A percentile compares a stretch with the other conserved stretches of the same genome.
Conservation (phyloP, 1,140 invertebrate species). For the Coptotermes formosanus region DNA sequence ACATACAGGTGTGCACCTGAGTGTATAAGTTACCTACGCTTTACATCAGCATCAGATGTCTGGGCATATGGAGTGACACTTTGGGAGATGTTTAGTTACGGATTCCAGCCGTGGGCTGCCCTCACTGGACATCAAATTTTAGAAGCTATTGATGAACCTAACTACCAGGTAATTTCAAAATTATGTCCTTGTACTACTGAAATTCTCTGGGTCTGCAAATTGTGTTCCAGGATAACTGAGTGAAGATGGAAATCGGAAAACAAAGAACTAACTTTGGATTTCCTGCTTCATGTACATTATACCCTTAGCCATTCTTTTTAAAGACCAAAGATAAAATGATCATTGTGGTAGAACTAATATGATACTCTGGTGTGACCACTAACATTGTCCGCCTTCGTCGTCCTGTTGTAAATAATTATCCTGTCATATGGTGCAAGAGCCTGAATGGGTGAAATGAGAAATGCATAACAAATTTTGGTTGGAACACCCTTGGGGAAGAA, state of each 20-base stretch:
- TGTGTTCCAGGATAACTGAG: slow-evolving; percentile 18
- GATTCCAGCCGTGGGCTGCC: slow-evolving; percentile 96
- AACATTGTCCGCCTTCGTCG: too few species aligned
- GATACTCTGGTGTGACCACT: too few species aligned
- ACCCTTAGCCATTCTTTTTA: too few species aligned
- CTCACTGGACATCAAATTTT: slow-evolving; percentile 94
- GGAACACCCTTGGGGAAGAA: too few species aligned
- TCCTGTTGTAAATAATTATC: too few species aligned
- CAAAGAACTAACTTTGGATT: too few species aligned
- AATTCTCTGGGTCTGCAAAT: slow-evolving; percentile 27
- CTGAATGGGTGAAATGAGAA: too few species aligned
- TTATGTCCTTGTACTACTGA: slow-evolving; percentile 30
- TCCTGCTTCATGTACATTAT: too few species aligned
- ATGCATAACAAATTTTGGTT: too few species aligned
- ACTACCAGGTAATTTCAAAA: slow-evolving; percentile 59
- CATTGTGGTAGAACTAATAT: too few species aligned
- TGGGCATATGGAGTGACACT: slow-evolving; percentile 98
- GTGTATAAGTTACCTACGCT: slow-evolving; percentile 93
- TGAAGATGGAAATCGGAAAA: background rate
- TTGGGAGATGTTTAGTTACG: slow-evolving; percentile 99
- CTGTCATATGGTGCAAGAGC: too few species aligned
- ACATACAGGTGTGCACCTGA: slow-evolving; percentile 87
- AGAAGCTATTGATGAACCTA: slow-evolving; percentile 92
- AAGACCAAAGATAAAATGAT: too few species aligned
- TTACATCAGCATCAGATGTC: slow-evolving; percentile 94